Evolutionary conservation across 2,113 vertebrate genomes (phyloP), one percentile per base, ranked within the genome.

Genomic region (Galeopterus variegatus): DNA sequence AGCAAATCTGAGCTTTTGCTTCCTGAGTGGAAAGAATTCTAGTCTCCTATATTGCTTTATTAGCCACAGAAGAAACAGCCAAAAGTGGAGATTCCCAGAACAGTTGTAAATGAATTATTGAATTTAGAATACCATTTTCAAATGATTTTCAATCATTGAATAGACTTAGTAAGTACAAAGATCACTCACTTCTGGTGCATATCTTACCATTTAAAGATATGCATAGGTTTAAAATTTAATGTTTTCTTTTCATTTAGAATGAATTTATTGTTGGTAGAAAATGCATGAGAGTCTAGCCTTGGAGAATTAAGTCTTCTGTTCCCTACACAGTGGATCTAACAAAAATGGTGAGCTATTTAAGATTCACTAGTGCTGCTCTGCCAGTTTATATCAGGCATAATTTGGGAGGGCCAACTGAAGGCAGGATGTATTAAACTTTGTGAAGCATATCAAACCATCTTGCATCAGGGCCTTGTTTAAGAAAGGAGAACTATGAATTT

Each of bases 91-190:
- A 79, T 94, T 96, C 72, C 67, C 54, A 87, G 58, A 96, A 91
- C 6, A 92, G 93, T 64, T 93, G n/a, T 91, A 95, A 96, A 97
- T 96, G 77, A 95, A 94, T 95, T 82, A 93, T 48, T 87, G 88
- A 86, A 90, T 96, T 93, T 93, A 93, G 24, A 90, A 92, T 93
- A 86, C 18, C 73, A 94, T 93, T 90, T 94, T 96, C 52, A 96
- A 94, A 86, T 97, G 89, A 96, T 96, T 97, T 97, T 97, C 85
- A 93, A 64, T 95, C 70, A 96, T 54, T 81, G 70, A 69, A 88
- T 15, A 81, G 67, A 86, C 67, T 69, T 88, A 88, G 73, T 76
- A 92, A 93, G 48, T 93, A 95, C 14, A 91, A 70, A 96, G 26
- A 91, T 70, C 96, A 72, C 72, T 94, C 87, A 97, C 89, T 96